phyloP scores from a whole-genome alignment of 2,113 vertebrate species.

The Sapayoa aenigma region DNA sequence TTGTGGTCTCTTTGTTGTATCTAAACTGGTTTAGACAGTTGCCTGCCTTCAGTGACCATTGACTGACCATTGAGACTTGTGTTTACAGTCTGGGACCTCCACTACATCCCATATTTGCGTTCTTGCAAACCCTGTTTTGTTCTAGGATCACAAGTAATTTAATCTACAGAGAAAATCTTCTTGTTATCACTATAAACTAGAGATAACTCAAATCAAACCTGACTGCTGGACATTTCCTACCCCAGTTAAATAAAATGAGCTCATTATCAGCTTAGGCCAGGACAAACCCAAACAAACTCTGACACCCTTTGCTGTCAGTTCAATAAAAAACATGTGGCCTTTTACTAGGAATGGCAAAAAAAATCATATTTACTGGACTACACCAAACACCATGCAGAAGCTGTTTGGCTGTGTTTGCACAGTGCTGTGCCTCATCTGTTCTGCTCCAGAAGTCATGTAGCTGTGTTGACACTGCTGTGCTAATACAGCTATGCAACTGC shows the following conservation, averaged over 20 bases:
- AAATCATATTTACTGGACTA: background rate
- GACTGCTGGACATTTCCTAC: background rate
- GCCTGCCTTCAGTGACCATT: background rate
- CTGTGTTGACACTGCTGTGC: conserved; percentile 48
- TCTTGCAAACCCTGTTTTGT: background rate
- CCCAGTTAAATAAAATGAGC: background rate
- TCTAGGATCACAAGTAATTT: background rate
- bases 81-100: background rate
- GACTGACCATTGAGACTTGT: background rate
- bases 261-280: background rate
- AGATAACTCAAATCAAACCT: background rate
- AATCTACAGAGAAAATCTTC: background rate
- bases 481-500: background rate
- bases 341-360: background rate
- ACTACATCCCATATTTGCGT: background rate
- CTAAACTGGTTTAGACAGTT: background rate
- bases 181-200: background rate
- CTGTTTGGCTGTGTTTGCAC: conserved; percentile 44
- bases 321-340: background rate
- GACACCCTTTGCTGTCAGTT: background rate
- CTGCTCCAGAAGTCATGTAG: conserved; percentile 19
- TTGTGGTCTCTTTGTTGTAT: background rate
- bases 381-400: background rate
- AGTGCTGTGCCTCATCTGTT: conserved; percentile 41
- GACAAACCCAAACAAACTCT: background rate